Conservation (phyloP, 35 echinoderm and acorn worm genomes). For the Nesometra sesokonis region DNA sequence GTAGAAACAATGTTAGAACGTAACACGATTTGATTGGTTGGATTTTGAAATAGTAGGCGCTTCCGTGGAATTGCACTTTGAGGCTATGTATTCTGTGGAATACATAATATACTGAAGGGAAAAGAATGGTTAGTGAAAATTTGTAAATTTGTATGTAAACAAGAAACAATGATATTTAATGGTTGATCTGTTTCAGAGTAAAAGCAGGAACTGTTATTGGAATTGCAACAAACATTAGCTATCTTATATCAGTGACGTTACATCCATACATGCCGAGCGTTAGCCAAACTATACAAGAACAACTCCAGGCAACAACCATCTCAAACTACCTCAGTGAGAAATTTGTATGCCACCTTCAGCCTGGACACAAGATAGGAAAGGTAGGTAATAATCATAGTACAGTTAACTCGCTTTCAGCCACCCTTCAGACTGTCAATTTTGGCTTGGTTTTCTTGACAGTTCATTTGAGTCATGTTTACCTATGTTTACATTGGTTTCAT, state of each 20-base stretch:
- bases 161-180: no score
- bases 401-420: background rate
- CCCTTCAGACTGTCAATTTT: no score
- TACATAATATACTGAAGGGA: background rate
- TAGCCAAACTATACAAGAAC: constrained; percentile 60
- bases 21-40: no score
- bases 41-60: no score
- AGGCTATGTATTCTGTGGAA: no score
- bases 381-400: constrained; percentile 7
- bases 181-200: constrained; percentile 27
- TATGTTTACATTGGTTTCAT: no score
- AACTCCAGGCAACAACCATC: constrained; percentile 46
- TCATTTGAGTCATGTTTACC: no score
- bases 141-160: no score
- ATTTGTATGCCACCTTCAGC: constrained; percentile 56
- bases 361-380: constrained; percentile 83
- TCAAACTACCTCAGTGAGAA: constrained; percentile 58
- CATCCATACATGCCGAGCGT: constrained; percentile 82
- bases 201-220: constrained; percentile 65
- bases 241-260: constrained; percentile 70
- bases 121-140: no score
- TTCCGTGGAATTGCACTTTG: no score
- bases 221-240: constrained; percentile 64
- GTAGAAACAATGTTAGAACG: no score
- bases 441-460: no score